phyloP scores from a whole-genome alignment of 2,888 invertebrate species.

The Oxytorus armatus region DNA sequence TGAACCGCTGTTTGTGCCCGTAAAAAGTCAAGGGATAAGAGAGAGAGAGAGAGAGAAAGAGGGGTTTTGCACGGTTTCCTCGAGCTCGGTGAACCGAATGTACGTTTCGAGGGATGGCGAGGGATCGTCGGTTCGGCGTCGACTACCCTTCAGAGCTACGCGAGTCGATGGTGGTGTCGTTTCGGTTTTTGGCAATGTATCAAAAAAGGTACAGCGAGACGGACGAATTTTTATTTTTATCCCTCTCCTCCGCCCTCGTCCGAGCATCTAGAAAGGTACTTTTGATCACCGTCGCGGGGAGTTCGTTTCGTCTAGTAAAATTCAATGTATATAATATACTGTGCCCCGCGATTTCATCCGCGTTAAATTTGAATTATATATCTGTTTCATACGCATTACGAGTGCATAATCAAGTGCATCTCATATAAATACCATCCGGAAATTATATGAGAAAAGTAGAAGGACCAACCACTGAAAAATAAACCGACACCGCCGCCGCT shows the following conservation, averaged over 20 bases:
- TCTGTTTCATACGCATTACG: too few relatives aligned
- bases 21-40: constrained; percentile 9
- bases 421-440: too few relatives aligned
- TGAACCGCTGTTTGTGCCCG: constrained; percentile 45
- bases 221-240: constrained; percentile 30
- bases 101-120: constrained; percentile 24
- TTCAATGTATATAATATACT: neutral
- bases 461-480: neutral
- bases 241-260: constrained; percentile 25
- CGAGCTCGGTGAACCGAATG: constrained; percentile 13
- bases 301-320: neutral
- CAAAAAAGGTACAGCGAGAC: constrained; percentile 63
- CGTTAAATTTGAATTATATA: too few relatives aligned
- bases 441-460: too few relatives aligned
- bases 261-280: constrained; percentile 18
- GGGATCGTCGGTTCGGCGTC: constrained; percentile 23
- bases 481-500: too few relatives aligned
- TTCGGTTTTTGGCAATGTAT: constrained; percentile 70
- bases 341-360: too few relatives aligned
- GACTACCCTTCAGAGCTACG: constrained; percentile 42
- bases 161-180: constrained; percentile 71
- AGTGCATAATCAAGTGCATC: too few relatives aligned
- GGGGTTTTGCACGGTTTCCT: constrained; percentile 38
- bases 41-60: constrained; percentile 7
- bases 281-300: constrained; percentile 14